Conservation (phyloP, 92 coral and sea anemone species). For the Parazoanthus swiftii region DNA sequence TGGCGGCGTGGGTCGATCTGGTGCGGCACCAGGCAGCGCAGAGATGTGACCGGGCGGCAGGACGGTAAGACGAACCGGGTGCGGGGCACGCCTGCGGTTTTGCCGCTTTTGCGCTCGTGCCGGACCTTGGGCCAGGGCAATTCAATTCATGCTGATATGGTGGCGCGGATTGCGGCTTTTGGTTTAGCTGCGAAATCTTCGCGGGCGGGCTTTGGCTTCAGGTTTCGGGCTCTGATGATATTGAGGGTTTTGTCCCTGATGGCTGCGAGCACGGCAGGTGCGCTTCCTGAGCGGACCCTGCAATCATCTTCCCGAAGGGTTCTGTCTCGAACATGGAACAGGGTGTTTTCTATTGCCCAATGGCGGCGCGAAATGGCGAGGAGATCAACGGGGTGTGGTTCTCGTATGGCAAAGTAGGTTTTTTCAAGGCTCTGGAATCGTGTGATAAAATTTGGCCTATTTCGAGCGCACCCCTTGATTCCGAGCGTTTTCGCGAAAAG, state of each 20-base stretch:
- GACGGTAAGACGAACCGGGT: too few species aligned
- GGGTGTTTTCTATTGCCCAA: constrained; percentile 8
- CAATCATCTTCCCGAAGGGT: constrained; percentile 9
- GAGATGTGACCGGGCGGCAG: too few species aligned
- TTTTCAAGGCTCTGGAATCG: too few species aligned
- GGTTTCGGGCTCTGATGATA: constrained; percentile 2
- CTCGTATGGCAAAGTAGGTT: too few species aligned
- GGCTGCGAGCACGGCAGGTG: background rate
- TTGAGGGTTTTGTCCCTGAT: constrained; percentile 8
- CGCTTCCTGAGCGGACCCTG: background rate
- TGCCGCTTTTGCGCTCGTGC: too few species aligned
- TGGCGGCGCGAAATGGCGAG: constrained; percentile 7
- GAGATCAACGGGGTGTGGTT: background rate
- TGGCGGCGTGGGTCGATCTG: too few species aligned
- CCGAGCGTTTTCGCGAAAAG: background rate
- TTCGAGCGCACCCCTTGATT: too few species aligned
- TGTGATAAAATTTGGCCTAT: too few species aligned
- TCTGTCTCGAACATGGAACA: background rate
- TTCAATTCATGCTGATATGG: constrained; percentile 13
- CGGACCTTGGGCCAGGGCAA: background rate
- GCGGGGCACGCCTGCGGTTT: too few species aligned
- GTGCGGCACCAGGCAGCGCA: too few species aligned
- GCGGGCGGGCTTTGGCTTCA: constrained; percentile 12
- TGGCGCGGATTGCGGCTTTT: constrained; percentile 16
- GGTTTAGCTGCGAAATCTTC: constrained; percentile 5